Base-by-base conservation (phyloP, 2,797 vertebrate genomes). In the Crenichthys baileyi region DNA sequence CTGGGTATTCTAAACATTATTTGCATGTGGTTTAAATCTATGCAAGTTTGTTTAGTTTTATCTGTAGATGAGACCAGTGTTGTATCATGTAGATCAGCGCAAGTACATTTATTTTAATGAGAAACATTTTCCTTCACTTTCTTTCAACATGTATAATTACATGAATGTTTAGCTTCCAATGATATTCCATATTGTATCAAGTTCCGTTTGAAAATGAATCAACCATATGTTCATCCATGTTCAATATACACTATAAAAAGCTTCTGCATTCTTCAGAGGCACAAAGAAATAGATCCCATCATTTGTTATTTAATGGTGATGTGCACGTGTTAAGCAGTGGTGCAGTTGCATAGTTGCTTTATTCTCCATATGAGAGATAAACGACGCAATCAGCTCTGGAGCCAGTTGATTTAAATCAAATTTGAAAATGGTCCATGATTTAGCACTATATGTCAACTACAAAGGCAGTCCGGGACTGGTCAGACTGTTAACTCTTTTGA, bases 401-500 rank as follows among this genome's bases (percentile, higher is more conserved):
- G 46, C 79, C 71, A 58, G 55, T 58, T 56, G 72, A 61, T 78
- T 88, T 79, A 31, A 89, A 89, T 89, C 82, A 82, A 61, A 81
- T 79, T 87, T 72, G 74, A 87, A 77, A 91, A 81, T 73, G 8
- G 68, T 46, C 82, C 70, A 78, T 92, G 89, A 88, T 85, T 90
- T 80, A 76, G 50, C 61, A 76, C 72, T 70, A 39, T 81, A 74
- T 39, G 83, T 93, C 80, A 80, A 78, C 88, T 89, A 78, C 87
- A 89, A 88, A 90, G 84, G 79, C 73, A 56, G 76, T 70, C 53
- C 11, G 31, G 79, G 75, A 90, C 55, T 36, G 73, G 81, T 82
- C 81, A 31, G 76, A 88, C 55, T 88, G 81, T 90, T 89, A 87
- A 77, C 84, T 85, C 89, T 90, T 89, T 73, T 85, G 83, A 79